Conservation (phyloP, 2,888 invertebrate genomes). For the Lucinisca nassula region DNA sequence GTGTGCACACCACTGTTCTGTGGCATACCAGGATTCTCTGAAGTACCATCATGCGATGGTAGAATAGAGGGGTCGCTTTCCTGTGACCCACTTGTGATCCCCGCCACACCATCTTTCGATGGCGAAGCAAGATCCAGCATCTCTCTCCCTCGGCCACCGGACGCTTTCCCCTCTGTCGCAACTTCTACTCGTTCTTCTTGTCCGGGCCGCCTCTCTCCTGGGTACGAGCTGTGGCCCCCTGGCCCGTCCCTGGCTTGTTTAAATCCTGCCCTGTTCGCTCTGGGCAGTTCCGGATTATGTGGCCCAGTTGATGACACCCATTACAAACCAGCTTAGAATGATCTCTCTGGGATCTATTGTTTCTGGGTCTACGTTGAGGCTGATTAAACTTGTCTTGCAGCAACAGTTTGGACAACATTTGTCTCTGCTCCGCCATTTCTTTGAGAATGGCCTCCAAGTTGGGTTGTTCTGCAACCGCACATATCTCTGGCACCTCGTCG, state of each 20-base stretch:
- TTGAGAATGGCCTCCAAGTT: not conserved
- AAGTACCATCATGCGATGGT: not conserved
- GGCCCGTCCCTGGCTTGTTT: not conserved
- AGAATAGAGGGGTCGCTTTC: not conserved
- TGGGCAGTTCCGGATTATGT: not conserved
- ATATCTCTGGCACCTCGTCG: not conserved
- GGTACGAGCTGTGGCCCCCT: constrained; percentile 5
- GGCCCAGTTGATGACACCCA: not conserved
- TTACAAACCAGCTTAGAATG: not conserved
- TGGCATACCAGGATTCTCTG: not conserved
- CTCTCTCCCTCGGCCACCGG: not conserved
- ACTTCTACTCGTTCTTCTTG: not conserved
- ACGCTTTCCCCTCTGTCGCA: no score
- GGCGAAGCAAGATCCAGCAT: not conserved
- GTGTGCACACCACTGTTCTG: not conserved
- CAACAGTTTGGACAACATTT: not conserved
- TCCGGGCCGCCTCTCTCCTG: not conserved
- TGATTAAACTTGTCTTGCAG: not conserved
- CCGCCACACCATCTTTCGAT: not conserved
- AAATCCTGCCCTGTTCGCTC: not conserved
- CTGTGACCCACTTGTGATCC: not conserved
- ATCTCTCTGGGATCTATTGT: not conserved
- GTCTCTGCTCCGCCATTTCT: not conserved
- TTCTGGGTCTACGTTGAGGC: not conserved
- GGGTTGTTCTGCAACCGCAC: not conserved